Percentiles rank a stretch among this genome's conserved stretches.
phyloP scores from a whole-genome alignment of 2,888 invertebrate species.

The Cheilosia vulpina region DNA sequence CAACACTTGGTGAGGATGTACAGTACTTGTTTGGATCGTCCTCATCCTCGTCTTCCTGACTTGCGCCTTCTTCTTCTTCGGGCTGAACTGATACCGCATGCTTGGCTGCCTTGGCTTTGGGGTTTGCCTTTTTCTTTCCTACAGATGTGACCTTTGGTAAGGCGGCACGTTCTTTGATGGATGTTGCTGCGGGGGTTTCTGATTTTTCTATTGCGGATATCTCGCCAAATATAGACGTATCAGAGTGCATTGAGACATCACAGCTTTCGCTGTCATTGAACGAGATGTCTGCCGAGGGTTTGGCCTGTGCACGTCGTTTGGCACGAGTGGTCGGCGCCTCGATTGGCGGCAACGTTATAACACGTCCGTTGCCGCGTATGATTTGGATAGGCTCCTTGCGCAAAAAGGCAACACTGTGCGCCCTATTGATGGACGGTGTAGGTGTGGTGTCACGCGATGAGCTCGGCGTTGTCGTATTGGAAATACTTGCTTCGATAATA shows the following conservation, averaged over 20 bases:
- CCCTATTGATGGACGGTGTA: constrained; percentile 69
- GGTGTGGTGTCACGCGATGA: constrained; percentile 55
- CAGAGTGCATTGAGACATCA: constrained; percentile 75
- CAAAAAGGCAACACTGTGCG: constrained; percentile 35
- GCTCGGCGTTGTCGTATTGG: constrained; percentile 61
- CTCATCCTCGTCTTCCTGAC: constrained; percentile 88
- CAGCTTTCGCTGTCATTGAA: constrained; percentile 64
- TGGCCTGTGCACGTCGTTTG: constrained; percentile 86
- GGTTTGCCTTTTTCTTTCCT: constrained; percentile 52
- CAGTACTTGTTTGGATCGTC: constrained; percentile 93
- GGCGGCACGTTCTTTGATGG: constrained; percentile 77
- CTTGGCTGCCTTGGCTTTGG: constrained; percentile 76
- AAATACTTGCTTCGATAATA: constrained; percentile 75
- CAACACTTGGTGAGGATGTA: neutral
- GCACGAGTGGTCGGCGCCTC: constrained; percentile 93
- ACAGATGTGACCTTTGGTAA: constrained; percentile 76
- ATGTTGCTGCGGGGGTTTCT: neutral
- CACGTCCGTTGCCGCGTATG: constrained; percentile 89
- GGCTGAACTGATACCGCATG: constrained; percentile 76
- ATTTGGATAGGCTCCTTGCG: constrained; percentile 87
- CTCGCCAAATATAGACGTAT: constrained; percentile 74
- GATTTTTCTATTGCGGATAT: constrained; percentile 65
- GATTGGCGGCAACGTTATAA: constrained; percentile 91
- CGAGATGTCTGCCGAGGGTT: constrained; percentile 74
- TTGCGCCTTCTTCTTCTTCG: constrained; percentile 56